These are phyloP conservation scores for Zosterops japonicus DNA, from an alignment of 2,113 vertebrate species.

Conservation along the genomic window DNA sequence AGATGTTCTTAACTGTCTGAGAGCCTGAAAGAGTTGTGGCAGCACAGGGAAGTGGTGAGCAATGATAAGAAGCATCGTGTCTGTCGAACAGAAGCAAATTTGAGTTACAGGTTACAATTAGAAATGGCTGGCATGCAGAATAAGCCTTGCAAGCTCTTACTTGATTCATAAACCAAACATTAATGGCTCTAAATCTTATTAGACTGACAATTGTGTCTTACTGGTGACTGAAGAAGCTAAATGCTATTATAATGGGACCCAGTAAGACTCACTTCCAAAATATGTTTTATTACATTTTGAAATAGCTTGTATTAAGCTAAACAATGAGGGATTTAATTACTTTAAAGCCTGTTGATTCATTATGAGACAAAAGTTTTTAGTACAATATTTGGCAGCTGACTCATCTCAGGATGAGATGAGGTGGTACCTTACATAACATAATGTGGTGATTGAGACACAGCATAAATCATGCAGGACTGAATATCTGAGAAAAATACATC, in stretches of 20 bases:
- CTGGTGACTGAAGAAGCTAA: constrained; percentile 11
- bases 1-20: neutral
- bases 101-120: neutral
- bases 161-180: neutral
- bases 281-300: constrained; percentile 33
- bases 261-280: neutral
- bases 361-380: constrained; percentile 56
- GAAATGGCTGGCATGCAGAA: neutral
- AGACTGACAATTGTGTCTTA: neutral
- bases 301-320: constrained; percentile 47
- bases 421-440: constrained; percentile 1
- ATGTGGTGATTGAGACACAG: neutral
- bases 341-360: constrained; percentile 47
- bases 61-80: neutral
- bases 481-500: neutral
- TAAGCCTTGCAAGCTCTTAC: neutral
- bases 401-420: constrained; percentile 25
- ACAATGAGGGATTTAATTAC: constrained; percentile 52
- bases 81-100: neutral
- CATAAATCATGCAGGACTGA: constrained; percentile 3
- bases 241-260: neutral
- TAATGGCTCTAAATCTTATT: constrained; percentile 4
- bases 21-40: neutral
- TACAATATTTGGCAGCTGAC: constrained; percentile 5
- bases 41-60: neutral